phyloP scores from a whole-genome alignment of 2,797 vertebrate genomes.

The Anas georgica region DNA sequence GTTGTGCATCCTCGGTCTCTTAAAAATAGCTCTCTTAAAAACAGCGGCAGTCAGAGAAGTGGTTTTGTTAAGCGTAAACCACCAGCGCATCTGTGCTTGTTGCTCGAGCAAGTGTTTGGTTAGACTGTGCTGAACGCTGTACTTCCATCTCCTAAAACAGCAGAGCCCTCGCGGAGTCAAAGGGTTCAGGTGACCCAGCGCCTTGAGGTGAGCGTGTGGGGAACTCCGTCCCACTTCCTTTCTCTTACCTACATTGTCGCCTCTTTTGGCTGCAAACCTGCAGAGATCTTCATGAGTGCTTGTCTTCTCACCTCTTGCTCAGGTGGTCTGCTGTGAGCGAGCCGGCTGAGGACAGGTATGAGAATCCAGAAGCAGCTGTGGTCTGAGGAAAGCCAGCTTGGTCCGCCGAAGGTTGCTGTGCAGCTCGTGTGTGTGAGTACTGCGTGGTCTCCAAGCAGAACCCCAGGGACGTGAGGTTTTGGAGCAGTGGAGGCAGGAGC shows the following conservation, averaged over 20 bases:
- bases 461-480: neutral
- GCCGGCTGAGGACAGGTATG: neutral
- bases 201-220: fast-evolving
- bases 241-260: neutral
- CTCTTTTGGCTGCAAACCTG: neutral
- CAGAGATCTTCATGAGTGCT: neutral
- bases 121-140: fast-evolving
- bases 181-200: fast-evolving
- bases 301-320: neutral
- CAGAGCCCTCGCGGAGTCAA: fast-evolving
- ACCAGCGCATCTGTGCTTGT: fast-evolving
- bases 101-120: neutral
- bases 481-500: neutral
- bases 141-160: neutral
- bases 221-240: neutral
- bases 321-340: neutral
- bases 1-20: neutral
- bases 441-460: neutral
- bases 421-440: no score
- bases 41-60: fast-evolving
- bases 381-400: neutral
- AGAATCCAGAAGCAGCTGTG: neutral
- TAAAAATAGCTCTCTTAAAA: neutral
- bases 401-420: neutral
- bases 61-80: fast-evolving